A percentile compares a stretch with the other conserved stretches of the same genome.
phyloP scores from a whole-genome alignment of 2,888 invertebrate species.

The Schrankia costaestrigalis region DNA sequence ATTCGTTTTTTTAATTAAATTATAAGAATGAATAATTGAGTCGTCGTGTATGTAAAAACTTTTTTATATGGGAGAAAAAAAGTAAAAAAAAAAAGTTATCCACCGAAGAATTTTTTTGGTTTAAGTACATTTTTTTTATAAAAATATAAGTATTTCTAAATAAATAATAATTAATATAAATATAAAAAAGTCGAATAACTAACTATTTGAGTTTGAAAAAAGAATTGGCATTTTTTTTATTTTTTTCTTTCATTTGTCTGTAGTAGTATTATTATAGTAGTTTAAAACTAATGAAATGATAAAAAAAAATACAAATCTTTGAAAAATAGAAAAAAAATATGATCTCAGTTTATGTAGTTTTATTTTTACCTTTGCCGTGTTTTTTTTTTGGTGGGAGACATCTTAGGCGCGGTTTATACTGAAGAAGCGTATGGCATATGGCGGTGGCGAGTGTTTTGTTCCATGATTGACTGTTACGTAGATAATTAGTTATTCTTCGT shows the following conservation, averaged over 20 bases:
- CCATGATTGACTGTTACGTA: too few species aligned
- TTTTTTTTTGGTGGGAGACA: too few species aligned
- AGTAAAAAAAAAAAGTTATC: conserved; percentile 22
- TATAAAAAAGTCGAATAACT: conserved; percentile 23
- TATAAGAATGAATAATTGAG: conserved; percentile 24
- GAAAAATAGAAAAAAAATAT: conserved; percentile 60
- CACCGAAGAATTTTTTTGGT: conserved; percentile 27
- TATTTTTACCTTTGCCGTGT: too few species aligned
- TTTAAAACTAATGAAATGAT: conserved; percentile 52
- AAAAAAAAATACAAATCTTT: conserved; percentile 63
- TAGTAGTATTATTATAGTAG: conserved; percentile 39
- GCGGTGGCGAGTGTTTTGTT: too few species aligned
- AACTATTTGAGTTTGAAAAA: conserved; percentile 8
- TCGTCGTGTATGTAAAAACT: conserved; percentile 12
- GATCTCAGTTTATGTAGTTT: too few species aligned
- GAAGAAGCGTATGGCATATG: too few species aligned
- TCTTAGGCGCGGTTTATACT: too few species aligned
- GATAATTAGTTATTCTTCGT: too few species aligned
- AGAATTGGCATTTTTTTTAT: conserved; percentile 5
- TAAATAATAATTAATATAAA: conserved; percentile 19
- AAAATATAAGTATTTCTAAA: conserved; percentile 33
- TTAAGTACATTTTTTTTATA: conserved; percentile 28
- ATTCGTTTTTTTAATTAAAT: conserved; percentile 6
- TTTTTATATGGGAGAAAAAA: conserved; percentile 18
- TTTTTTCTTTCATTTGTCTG: conserved; percentile 16